phyloP scores from a whole-genome alignment of 2,797 vertebrate species.

The Ambastaia sidthimunki region DNA sequence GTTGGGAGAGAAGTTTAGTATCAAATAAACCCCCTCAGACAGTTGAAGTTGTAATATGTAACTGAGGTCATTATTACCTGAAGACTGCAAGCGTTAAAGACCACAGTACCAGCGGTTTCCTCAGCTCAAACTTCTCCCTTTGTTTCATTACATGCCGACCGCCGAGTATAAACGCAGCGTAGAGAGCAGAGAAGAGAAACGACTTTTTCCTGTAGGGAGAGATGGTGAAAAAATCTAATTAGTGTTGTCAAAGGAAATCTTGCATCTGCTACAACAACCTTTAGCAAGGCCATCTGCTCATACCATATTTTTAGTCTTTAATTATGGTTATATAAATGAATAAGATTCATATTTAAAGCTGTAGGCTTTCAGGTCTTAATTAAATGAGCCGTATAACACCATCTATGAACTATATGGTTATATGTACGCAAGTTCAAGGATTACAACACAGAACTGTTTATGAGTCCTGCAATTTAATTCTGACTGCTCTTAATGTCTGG shows the following conservation, averaged over 20 bases:
- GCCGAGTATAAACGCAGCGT: conserved; percentile 95
- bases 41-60: not conserved
- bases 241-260: too few species aligned
- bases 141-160: conserved; percentile 98
- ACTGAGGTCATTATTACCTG: conserved; percentile 78
- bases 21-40: not conserved
- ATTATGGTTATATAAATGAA: not conserved
- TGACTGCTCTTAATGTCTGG: not conserved
- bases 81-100: conserved; percentile 95
- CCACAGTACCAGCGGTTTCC: conserved; percentile 96
- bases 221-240: not conserved
- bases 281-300: not conserved
- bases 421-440: too few species aligned
- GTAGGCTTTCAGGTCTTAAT: not conserved
- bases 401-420: too few species aligned
- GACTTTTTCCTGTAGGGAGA: conserved; percentile 91
- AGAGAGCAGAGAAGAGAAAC: conserved; percentile 95
- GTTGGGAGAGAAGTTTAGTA: not conserved
- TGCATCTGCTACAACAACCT: not conserved
- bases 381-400: too few species aligned
- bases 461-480: not conserved
- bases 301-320: not conserved
- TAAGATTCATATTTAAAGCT: not conserved
- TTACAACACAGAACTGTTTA: not conserved
- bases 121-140: conserved; percentile 96